Evolutionary conservation across 2,113 vertebrate genomes (phyloP).

Genomic region (Paedocypris sp.): DNA sequence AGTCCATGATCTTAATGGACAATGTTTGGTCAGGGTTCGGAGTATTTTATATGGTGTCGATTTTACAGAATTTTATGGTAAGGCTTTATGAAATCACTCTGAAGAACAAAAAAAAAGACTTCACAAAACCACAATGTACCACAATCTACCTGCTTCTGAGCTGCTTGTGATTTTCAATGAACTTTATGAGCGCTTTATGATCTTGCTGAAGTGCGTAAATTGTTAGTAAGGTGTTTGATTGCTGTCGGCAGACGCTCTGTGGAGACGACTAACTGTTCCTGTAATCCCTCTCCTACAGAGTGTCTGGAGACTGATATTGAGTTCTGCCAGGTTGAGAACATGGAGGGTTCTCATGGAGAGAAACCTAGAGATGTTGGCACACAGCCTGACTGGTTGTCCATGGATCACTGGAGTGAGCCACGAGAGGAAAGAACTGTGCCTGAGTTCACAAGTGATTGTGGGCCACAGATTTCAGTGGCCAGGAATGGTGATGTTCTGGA

Average conservation of each 20-base stretch:
- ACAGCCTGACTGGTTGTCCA: constrained; percentile 45
- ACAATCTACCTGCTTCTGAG: constrained; percentile 20
- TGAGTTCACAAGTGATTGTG: constrained; percentile 40
- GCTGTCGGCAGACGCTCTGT: constrained; percentile 24
- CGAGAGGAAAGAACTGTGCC: constrained; percentile 16
- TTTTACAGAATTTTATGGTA: constrained; percentile 24
- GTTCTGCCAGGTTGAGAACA: constrained; percentile 43
- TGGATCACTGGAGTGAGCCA: constrained; percentile 33
- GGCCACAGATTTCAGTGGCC: constrained; percentile 43
- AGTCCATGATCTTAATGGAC: constrained; percentile 3
- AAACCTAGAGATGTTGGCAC: constrained; percentile 30
- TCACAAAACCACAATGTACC: constrained; percentile 5
- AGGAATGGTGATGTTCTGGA: constrained; percentile 56
- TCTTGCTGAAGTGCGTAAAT: constrained; percentile 27
- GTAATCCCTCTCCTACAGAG: constrained; percentile 46
- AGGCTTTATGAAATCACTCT: constrained; percentile 21
- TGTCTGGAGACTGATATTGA: constrained; percentile 53
- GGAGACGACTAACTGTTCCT: constrained; percentile 45
- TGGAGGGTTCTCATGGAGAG: constrained; percentile 23
- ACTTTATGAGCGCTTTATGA: constrained; percentile 16
- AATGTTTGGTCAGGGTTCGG: neutral
- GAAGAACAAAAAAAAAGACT: constrained; percentile 17
- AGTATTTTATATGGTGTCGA: constrained; percentile 17
- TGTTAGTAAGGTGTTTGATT: constrained; percentile 26
- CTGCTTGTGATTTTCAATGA: constrained; percentile 18